phyloP scores from a whole-genome alignment of 2,888 invertebrate species.

The Meghimatium bilineatum region DNA sequence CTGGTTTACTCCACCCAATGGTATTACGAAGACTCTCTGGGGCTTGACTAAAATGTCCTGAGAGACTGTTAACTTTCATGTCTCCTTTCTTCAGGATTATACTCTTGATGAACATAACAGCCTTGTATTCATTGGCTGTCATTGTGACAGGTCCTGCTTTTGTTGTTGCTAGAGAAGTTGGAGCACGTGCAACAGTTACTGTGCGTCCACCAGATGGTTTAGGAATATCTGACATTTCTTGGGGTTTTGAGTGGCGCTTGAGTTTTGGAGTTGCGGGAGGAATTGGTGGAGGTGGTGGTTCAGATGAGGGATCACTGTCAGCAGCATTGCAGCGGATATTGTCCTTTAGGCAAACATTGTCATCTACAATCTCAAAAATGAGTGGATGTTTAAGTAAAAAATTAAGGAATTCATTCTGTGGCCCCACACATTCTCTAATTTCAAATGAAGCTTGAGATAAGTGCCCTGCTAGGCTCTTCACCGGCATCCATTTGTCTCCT shows the following conservation, averaged over 20 bases:
- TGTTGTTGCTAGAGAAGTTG: constrained; percentile 54
- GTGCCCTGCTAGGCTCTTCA: constrained; percentile 96
- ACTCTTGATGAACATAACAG: constrained; percentile 76
- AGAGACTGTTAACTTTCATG: constrained; percentile 71
- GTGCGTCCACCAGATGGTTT: constrained; percentile 54
- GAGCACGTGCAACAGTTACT: constrained; percentile 49
- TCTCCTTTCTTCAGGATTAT: constrained; percentile 75
- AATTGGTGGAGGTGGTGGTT: constrained; percentile 53
- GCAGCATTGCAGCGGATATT: constrained; percentile 70
- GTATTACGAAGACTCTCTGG: constrained; percentile 75
- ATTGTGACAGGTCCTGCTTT: constrained; percentile 74
- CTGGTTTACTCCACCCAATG: constrained; percentile 75
- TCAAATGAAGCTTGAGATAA: constrained; percentile 97
- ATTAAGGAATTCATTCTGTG: constrained; percentile 76
- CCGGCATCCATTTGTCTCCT: constrained; percentile 96
- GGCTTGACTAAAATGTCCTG: constrained; percentile 73
- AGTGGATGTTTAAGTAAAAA: constrained; percentile 77
- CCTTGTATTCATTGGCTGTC: constrained; percentile 78
- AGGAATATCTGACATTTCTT: constrained; percentile 62
- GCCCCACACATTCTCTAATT: constrained; percentile 83
- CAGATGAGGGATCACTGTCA: constrained; percentile 67
- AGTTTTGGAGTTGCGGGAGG: constrained; percentile 59
- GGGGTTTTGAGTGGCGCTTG: constrained; percentile 68
- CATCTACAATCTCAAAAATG: constrained; percentile 76
- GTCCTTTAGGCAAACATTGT: constrained; percentile 74